These are phyloP conservation scores for Trialeurodes vaporariorum DNA, from an alignment of 1,140 invertebrate genomes.

Conservation along the genomic window DNA sequence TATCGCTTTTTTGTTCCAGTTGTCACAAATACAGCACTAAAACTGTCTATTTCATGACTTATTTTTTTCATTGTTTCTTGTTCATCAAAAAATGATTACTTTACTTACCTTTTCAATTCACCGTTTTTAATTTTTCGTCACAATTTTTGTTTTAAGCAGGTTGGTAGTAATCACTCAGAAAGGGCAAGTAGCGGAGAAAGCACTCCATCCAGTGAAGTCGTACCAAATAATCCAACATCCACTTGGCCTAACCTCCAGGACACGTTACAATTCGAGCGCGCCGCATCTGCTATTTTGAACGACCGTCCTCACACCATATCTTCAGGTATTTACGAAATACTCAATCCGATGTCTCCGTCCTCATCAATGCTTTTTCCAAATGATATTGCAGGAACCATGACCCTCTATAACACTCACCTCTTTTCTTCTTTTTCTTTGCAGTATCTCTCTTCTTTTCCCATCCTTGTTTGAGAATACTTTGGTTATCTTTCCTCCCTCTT, in stretches of 20 bases:
- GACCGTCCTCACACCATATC: conserved; percentile 89
- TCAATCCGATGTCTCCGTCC: conserved; percentile 6
- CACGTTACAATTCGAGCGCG: conserved; percentile 58
- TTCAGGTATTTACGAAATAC: conserved; percentile 39
- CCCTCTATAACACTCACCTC: too few relatives aligned
- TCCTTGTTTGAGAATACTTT: too few relatives aligned
- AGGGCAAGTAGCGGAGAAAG: background rate
- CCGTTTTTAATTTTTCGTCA: too few relatives aligned
- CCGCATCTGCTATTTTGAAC: conserved; percentile 55
- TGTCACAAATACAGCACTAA: too few relatives aligned
- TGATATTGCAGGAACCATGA: background rate
- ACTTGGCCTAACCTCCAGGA: conserved; percentile 80
- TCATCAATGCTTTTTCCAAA: conserved; percentile 16
- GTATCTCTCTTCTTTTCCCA: too few relatives aligned
- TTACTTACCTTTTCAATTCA: too few relatives aligned
- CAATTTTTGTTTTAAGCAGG: conserved; percentile 2
- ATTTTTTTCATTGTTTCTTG: too few relatives aligned
- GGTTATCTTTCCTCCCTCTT: too few relatives aligned
- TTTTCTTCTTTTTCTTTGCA: too few relatives aligned
- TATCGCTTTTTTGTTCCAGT: too few relatives aligned
- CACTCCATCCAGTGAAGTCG: background rate
- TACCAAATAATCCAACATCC: conserved; percentile 24
- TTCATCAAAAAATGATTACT: too few relatives aligned
- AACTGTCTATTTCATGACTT: too few relatives aligned
- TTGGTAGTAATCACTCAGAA: background rate